Conservation (phyloP, 1,140 invertebrate genomes). For the Anthonomus grandis region DNA sequence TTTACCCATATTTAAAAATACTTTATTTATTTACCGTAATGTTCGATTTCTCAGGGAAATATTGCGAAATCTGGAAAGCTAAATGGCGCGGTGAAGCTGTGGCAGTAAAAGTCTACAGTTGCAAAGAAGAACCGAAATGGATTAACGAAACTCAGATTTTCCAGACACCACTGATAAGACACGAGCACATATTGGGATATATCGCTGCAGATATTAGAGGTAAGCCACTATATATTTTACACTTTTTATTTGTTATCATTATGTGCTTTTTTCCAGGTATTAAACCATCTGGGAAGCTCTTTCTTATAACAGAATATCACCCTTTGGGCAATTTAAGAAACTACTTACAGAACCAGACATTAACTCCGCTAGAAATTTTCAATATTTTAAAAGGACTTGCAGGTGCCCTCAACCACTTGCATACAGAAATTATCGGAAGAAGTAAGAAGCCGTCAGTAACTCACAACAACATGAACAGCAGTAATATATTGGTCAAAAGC, state of each 20-base stretch:
- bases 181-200: constrained; percentile 93
- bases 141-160: constrained; percentile 88
- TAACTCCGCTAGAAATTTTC: constrained; percentile 64
- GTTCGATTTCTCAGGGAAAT: constrained; percentile 89
- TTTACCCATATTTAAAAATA: not conserved
- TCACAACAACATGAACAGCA: constrained; percentile 92
- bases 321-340: constrained; percentile 85
- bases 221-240: not conserved
- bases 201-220: constrained; percentile 77
- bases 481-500: constrained; percentile 90
- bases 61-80: constrained; percentile 79
- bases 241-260: not conserved
- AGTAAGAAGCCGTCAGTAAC: constrained; percentile 88
- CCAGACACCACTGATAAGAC: constrained; percentile 85
- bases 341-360: constrained; percentile 71
- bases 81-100: constrained; percentile 80
- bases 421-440: constrained; percentile 87
- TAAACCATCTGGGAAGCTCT: not conserved
- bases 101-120: constrained; percentile 87
- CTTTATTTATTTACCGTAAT: not conserved
- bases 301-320: constrained; percentile 77
- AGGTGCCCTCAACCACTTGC: constrained; percentile 80
- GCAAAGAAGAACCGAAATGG: constrained; percentile 84
- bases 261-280: not conserved
- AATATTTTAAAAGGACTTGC: constrained; percentile 70